Evolutionary conservation across 2,888 invertebrate genomes (phyloP).

Genomic region (Ernsta delagoae): DNA sequence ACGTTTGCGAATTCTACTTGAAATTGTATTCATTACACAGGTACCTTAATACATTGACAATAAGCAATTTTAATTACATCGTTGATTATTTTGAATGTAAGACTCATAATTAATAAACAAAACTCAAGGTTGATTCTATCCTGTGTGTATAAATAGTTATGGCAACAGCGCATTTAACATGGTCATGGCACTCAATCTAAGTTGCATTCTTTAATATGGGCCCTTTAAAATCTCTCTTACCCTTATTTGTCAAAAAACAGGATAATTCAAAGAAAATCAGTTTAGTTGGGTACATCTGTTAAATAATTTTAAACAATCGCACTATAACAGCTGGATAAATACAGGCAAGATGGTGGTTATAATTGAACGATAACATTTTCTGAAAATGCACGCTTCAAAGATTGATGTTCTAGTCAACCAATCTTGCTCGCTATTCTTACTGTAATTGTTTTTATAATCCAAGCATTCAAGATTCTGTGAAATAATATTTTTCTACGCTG

Average conservation of each 20-base stretch:
- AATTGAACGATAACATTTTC: conserved; percentile 50
- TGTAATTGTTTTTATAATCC: not conserved
- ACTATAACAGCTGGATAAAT: conserved; percentile 44
- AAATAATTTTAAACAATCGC: not conserved
- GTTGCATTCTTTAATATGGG: too few species aligned
- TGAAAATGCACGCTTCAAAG: conserved; percentile 40
- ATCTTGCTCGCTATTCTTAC: conserved; percentile 1
- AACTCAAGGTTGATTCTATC: too few species aligned
- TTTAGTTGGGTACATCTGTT: too few species aligned
- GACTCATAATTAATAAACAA: too few species aligned
- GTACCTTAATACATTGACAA: not conserved
- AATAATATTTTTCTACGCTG: not conserved
- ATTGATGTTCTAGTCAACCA: conserved; percentile 4
- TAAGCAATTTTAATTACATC: too few species aligned
- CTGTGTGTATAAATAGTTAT: too few species aligned
- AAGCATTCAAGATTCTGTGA: not conserved
- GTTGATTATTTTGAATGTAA: too few species aligned
- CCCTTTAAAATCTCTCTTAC: too few species aligned
- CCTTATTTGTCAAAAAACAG: too few species aligned
- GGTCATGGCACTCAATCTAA: too few species aligned
- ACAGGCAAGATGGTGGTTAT: conserved; percentile 43
- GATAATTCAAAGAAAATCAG: not conserved
- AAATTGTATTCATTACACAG: not conserved
- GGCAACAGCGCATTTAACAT: too few species aligned
- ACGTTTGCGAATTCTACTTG: not conserved